Evolutionary conservation across 2,888 invertebrate genomes (phyloP).

Genomic region (Philonicus albiceps): DNA sequence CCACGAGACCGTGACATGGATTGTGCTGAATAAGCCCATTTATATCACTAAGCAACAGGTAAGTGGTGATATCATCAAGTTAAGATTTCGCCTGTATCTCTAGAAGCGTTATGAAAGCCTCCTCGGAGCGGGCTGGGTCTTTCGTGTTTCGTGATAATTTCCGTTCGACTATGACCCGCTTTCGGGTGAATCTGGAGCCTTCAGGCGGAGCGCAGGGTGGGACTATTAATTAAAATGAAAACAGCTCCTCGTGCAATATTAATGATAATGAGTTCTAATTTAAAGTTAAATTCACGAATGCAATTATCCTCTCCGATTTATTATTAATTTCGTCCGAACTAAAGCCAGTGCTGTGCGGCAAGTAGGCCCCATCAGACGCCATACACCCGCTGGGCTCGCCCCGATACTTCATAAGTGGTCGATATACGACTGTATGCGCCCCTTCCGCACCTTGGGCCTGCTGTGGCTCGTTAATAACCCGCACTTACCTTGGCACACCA

Average conservation of each 20-base stretch:
- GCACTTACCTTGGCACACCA: neutral
- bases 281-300: slow-evolving; percentile 26
- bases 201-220: neutral
- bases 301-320: slow-evolving; percentile 13
- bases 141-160: slow-evolving; percentile 6
- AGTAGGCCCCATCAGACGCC: neutral
- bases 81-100: neutral
- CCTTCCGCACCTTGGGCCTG: neutral
- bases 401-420: slow-evolving; percentile 4
- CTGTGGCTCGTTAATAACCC: neutral
- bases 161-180: slow-evolving; percentile 9
- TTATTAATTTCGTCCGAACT: slow-evolving; percentile 19
- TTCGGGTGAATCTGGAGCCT: slow-evolving; percentile 15
- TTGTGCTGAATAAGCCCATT: slow-evolving; percentile 97
- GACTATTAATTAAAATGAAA: slow-evolving; percentile 34
- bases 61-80: slow-evolving; percentile 53
- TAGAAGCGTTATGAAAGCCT: neutral
- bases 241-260: slow-evolving; percentile 33
- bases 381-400: neutral
- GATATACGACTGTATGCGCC: neutral
- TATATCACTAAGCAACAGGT: slow-evolving; percentile 98
- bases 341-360: neutral
- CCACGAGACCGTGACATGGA: slow-evolving; percentile 98
- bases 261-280: slow-evolving; percentile 44
- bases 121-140: neutral